phyloP scores from a whole-genome alignment of 2,888 invertebrate genomes.

The Caradrina kadenii region DNA sequence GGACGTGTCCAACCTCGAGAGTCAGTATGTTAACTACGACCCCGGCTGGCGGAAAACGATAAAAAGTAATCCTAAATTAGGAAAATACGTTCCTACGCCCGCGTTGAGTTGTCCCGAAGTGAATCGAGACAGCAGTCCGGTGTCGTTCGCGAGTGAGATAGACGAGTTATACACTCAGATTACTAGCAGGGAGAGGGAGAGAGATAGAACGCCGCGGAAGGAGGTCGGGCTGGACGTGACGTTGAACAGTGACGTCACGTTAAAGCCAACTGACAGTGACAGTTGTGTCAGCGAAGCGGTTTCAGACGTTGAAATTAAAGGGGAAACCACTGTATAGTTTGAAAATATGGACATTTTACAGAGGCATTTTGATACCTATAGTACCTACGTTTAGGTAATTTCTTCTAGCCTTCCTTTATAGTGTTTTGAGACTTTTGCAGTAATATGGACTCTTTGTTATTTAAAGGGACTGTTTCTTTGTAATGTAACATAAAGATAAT shows the following conservation, averaged over 20 bases:
- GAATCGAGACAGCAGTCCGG: constrained; percentile 83
- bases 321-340: constrained; percentile 82
- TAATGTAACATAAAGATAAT: constrained; percentile 35
- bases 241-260: constrained; percentile 84
- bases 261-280: constrained; percentile 85
- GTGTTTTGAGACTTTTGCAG: constrained; percentile 46
- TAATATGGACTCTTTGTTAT: constrained; percentile 51
- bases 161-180: constrained; percentile 94
- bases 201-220: constrained; percentile 76
- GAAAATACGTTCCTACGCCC: constrained; percentile 84
- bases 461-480: constrained; percentile 48
- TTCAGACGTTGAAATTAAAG: constrained; percentile 81
- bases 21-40: constrained; percentile 90
- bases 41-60: constrained; percentile 88
- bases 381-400: constrained; percentile 33
- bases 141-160: constrained; percentile 89
- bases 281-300: constrained; percentile 88
- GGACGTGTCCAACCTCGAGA: constrained; percentile 87
- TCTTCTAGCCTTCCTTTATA: constrained; percentile 48
- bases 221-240: constrained; percentile 82
- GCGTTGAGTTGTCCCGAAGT: constrained; percentile 87
- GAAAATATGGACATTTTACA: constrained; percentile 21
- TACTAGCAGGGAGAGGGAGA: constrained; percentile 85
- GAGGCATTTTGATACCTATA: constrained; percentile 57
- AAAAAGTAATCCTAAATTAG: constrained; percentile 83